Percentiles rank a stretch among this genome's conserved stretches.
phyloP scores from a whole-genome alignment of 2,888 invertebrate genomes.

The Helicoverpa assulta region DNA sequence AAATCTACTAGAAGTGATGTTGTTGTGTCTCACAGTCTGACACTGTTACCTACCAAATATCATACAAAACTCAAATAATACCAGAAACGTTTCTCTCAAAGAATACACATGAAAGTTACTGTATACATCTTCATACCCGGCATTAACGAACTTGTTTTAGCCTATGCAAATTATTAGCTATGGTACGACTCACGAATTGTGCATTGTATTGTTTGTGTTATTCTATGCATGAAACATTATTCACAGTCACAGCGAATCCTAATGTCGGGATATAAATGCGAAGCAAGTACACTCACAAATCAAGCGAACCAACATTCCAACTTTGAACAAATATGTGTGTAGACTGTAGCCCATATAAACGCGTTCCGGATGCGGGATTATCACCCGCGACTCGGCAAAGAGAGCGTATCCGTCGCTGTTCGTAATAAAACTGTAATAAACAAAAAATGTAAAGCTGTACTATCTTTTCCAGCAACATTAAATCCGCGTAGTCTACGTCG shows the following conservation, averaged over 20 bases:
- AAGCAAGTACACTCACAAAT: slow-evolving; percentile 51
- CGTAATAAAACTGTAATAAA: slow-evolving; percentile 39
- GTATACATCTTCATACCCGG: not conserved
- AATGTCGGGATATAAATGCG: slow-evolving; percentile 41
- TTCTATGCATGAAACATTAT: slow-evolving; percentile 48
- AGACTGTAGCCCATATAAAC: slow-evolving; percentile 23
- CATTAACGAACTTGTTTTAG: slow-evolving; percentile 10
- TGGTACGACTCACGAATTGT: slow-evolving; percentile 19
- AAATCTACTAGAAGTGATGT: slow-evolving; percentile 33
- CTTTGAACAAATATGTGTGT: slow-evolving; percentile 31
- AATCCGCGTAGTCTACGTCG: slow-evolving; percentile 64
- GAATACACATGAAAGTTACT: too few species aligned
- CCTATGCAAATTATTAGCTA: slow-evolving; percentile 34
- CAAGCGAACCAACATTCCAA: slow-evolving; percentile 38
- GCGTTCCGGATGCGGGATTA: slow-evolving; percentile 52
- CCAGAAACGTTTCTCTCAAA: not conserved
- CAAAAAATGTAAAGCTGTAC: slow-evolving; percentile 36
- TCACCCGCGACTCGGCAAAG: slow-evolving; percentile 36
- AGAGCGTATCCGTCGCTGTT: slow-evolving; percentile 23
- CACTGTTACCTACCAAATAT: not conserved
- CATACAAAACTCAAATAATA: too few species aligned
- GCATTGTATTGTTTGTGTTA: slow-evolving; percentile 44
- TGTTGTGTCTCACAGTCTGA: slow-evolving; percentile 12
- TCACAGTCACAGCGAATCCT: slow-evolving; percentile 47
- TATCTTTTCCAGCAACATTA: slow-evolving; percentile 61